phyloP scores from a whole-genome alignment of 2,797 vertebrate species.

The Anguilla pacifica region DNA sequence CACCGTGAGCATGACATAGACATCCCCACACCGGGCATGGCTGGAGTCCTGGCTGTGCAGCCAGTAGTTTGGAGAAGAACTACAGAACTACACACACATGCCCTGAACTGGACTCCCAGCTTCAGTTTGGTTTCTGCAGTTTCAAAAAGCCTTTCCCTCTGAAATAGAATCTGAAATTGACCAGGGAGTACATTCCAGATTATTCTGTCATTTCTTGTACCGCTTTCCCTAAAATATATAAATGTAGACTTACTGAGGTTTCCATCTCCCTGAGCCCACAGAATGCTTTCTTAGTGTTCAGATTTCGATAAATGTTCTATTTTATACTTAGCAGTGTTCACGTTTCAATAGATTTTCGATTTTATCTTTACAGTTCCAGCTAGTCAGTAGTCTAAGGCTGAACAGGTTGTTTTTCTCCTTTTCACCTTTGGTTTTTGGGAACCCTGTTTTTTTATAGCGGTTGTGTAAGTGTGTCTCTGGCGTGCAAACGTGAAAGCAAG shows the following conservation, averaged over 20 bases:
- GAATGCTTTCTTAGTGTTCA: neutral
- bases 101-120: neutral
- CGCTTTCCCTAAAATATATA: neutral
- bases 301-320: neutral
- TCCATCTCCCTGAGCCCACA: neutral
- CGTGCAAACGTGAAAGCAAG: slow-evolving; percentile 38
- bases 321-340: neutral
- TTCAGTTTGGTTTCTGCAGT: neutral
- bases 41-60: neutral
- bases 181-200: neutral
- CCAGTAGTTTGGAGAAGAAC: neutral
- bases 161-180: neutral
- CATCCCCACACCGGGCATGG: neutral
- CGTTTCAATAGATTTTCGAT: neutral
- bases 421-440: neutral
- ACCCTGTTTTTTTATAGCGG: neutral
- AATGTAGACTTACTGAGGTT: neutral
- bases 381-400: slow-evolving; percentile 10
- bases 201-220: neutral
- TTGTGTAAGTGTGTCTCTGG: slow-evolving; percentile 35
- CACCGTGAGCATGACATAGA: neutral
- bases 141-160: neutral
- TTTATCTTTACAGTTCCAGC: neutral
- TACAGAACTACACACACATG: neutral
- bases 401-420: slow-evolving; percentile 34